These are phyloP conservation scores for Cairina moschata DNA, from an alignment of 2,113 vertebrate species.

Conservation along the genomic window DNA sequence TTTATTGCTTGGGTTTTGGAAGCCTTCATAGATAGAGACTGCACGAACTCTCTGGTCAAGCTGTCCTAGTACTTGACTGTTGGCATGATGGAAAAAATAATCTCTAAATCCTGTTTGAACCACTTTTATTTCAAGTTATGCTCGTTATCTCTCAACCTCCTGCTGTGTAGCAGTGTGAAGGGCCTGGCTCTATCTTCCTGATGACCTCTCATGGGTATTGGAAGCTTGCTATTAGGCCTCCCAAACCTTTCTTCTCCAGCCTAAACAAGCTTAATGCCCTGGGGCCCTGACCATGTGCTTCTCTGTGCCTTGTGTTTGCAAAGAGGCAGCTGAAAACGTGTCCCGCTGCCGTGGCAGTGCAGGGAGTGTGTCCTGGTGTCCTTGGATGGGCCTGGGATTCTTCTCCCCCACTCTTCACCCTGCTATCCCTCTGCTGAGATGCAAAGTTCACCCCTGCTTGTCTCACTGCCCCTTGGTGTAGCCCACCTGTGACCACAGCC, in stretches of 20 bases:
- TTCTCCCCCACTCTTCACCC: not conserved
- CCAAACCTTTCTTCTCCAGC: not conserved
- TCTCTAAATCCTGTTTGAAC: not conserved
- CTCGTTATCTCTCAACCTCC: not conserved
- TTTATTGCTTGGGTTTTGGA: not conserved
- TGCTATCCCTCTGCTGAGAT: not conserved
- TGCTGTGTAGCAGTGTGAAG: fast-evolving
- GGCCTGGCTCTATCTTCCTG: not conserved
- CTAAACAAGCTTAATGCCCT: not conserved
- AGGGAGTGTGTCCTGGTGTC: not conserved
- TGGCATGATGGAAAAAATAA: fast-evolving
- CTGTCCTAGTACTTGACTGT: not conserved
- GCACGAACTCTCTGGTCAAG: not conserved
- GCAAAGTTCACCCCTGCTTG: not conserved
- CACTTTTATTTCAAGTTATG: not conserved
- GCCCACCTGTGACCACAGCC: not conserved
- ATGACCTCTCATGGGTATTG: not conserved
- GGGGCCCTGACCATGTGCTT: not conserved
- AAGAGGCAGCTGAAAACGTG: not conserved
- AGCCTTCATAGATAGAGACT: not conserved
- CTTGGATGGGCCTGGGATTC: too few species aligned
- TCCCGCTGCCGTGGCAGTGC: not conserved
- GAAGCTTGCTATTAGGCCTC: not conserved
- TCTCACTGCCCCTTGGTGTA: not conserved
- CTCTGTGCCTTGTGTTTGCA: not conserved